Evolutionary conservation across 2,888 invertebrate species (phyloP).

Genomic region (Folsomia manolachei): DNA sequence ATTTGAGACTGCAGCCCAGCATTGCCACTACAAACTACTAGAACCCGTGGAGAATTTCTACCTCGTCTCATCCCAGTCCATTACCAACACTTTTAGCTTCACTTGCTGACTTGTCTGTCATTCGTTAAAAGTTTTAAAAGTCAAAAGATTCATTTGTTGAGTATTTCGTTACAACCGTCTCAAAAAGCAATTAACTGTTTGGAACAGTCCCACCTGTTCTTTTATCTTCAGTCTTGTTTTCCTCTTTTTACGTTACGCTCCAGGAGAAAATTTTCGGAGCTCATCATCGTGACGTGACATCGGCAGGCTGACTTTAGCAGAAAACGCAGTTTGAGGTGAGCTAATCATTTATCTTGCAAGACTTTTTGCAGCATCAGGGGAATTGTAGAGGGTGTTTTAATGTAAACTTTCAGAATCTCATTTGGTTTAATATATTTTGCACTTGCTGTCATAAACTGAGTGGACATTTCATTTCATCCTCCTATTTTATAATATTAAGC

Average conservation of each 20-base stretch:
- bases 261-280: not conserved
- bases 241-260: slow-evolving; percentile 10
- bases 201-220: slow-evolving; percentile 9
- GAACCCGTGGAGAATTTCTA: not conserved
- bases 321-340: not conserved
- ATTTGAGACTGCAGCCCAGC: not conserved
- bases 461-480: not conserved
- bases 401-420: not conserved
- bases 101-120: not conserved
- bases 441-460: not conserved
- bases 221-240: not conserved
- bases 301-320: not conserved
- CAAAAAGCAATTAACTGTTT: slow-evolving; percentile 15
- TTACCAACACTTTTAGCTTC: slow-evolving; percentile 1
- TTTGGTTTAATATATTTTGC: not conserved
- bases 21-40: not conserved
- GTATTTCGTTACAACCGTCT: slow-evolving; percentile 6
- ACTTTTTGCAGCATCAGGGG: not conserved
- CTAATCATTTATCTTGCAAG: not conserved
- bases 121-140: slow-evolving; percentile 7
- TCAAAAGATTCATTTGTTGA: slow-evolving; percentile 8
- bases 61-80: not conserved
- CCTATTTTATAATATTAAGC: too few species aligned
- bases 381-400: not conserved
- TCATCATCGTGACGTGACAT: not conserved